Conservation (phyloP, 2,797 vertebrate genomes). For the Cyclura pinguis region DNA sequence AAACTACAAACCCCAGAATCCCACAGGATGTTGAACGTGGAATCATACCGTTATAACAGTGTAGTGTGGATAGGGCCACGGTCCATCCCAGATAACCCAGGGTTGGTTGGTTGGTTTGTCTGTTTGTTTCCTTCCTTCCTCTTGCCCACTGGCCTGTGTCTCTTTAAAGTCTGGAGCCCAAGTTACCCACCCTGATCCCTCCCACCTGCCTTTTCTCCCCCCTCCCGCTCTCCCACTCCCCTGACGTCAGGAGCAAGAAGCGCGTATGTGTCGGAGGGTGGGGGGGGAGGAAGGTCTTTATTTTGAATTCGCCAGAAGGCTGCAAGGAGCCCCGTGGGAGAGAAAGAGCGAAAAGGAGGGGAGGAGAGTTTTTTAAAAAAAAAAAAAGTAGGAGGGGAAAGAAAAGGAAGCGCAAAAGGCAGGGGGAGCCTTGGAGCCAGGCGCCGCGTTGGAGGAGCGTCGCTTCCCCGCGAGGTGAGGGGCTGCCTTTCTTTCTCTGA, state of each 20-base stretch:
- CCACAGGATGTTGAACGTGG: too few relatives aligned
- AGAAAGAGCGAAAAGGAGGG: not conserved
- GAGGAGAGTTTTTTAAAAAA: not conserved
- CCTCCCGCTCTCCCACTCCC: conserved; percentile 56
- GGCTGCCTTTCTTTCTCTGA: not conserved
- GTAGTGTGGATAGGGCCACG: too few relatives aligned
- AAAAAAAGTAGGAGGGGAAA: not conserved
- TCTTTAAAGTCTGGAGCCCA: conserved; percentile 73
- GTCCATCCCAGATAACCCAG: too few relatives aligned
- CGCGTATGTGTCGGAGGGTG: not conserved
- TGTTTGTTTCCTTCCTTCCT: not conserved
- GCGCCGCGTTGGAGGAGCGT: not conserved
- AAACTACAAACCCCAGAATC: too few relatives aligned
- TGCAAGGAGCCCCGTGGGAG: not conserved
- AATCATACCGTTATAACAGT: too few relatives aligned
- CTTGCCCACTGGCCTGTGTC: not conserved
- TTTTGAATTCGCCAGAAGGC: conserved; percentile 55
- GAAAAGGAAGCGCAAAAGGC: conserved; percentile 2
- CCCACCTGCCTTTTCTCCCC: conserved; percentile 67
- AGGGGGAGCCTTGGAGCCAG: not conserved
- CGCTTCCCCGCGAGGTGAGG: conserved; percentile 31
- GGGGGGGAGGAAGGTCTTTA: not conserved
- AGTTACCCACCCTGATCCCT: conserved; percentile 67
- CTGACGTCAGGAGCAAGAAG: conserved; percentile 80
- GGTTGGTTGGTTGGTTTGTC: too few relatives aligned